A percentile compares a stretch with the other conserved stretches of the same genome.
phyloP scores from a whole-genome alignment of 2,888 invertebrate species.

The Andrena flavipes region DNA sequence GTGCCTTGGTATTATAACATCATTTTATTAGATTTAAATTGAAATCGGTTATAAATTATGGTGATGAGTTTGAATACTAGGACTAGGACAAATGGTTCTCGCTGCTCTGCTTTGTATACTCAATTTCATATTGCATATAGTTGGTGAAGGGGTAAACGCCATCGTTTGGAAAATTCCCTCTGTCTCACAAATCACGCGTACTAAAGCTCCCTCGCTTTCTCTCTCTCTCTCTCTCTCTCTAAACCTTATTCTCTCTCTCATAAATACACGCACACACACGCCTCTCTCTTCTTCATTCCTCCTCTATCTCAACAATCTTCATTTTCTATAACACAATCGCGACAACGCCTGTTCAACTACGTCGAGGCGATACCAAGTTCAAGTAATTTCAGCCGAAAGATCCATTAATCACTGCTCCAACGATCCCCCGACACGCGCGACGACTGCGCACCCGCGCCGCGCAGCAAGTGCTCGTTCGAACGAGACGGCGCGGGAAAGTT shows the following conservation, averaged over 20 bases:
- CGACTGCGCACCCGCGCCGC: neutral
- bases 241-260: neutral
- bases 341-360: slow-evolving; percentile 27
- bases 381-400: neutral
- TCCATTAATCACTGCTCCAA: neutral
- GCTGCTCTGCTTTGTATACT: slow-evolving; percentile 72
- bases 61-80: slow-evolving; percentile 77
- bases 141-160: slow-evolving; percentile 66
- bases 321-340: slow-evolving; percentile 31
- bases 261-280: slow-evolving; percentile 11
- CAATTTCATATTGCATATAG: slow-evolving; percentile 71
- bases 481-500: neutral
- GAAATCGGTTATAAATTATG: slow-evolving; percentile 77
- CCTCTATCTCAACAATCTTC: neutral
- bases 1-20: slow-evolving; percentile 73
- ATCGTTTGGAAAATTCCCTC: slow-evolving; percentile 56
- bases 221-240: neutral
- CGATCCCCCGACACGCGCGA: neutral
- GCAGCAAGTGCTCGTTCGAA: slow-evolving; percentile 1
- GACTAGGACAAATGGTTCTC: slow-evolving; percentile 78
- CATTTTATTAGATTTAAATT: slow-evolving; percentile 77
- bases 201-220: slow-evolving; percentile 11
- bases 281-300: neutral
- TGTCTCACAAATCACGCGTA: slow-evolving; percentile 28
- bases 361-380: slow-evolving; percentile 18